A percentile compares a stretch with the other conserved stretches of the same genome.
These are phyloP conservation scores for Lasioglossum vierecki DNA, from an alignment of 2,888 invertebrate species.

Conservation along the genomic window DNA sequence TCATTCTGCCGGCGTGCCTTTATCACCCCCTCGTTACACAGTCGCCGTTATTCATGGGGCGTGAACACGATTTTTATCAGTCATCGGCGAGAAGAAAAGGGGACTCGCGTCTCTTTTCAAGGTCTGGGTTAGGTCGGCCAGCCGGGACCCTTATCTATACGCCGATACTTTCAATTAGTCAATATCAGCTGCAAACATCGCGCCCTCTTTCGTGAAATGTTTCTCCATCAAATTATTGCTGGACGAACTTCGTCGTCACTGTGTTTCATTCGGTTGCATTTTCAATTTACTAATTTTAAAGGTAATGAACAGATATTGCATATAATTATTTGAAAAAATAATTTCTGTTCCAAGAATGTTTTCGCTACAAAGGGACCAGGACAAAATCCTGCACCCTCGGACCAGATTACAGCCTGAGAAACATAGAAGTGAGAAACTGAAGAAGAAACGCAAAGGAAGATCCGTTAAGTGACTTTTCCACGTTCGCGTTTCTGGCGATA, in stretches of 20 bases:
- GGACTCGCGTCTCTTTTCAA: constrained; percentile 48
- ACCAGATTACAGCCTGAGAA: neutral
- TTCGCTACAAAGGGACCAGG: neutral
- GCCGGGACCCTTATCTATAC: constrained; percentile 46
- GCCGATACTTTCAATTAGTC: constrained; percentile 63
- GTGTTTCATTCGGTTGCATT: neutral
- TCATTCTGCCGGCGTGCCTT: constrained; percentile 54
- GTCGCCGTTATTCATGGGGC: constrained; percentile 62
- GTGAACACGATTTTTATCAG: constrained; percentile 69
- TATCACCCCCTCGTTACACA: constrained; percentile 68
- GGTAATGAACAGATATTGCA: too few species aligned
- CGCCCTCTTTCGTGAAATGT: constrained; percentile 15
- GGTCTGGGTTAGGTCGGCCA: constrained; percentile 12
- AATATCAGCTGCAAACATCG: constrained; percentile 52
- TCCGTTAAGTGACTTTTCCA: constrained; percentile 59
- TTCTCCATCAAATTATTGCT: neutral
- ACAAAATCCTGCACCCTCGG: neutral
- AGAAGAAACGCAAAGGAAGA: neutral
- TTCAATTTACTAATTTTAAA: neutral
- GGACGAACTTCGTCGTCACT: neutral
- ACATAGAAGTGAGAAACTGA: neutral
- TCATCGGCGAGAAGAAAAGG: constrained; percentile 65
- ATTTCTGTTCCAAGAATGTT: neutral
- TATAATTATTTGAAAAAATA: neutral
- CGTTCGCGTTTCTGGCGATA: constrained; percentile 51